Percentiles rank a stretch among this genome's conserved stretches.
Evolutionary conservation across 1,140 invertebrate species (phyloP).

Genomic region (Plutomurus gul): DNA sequence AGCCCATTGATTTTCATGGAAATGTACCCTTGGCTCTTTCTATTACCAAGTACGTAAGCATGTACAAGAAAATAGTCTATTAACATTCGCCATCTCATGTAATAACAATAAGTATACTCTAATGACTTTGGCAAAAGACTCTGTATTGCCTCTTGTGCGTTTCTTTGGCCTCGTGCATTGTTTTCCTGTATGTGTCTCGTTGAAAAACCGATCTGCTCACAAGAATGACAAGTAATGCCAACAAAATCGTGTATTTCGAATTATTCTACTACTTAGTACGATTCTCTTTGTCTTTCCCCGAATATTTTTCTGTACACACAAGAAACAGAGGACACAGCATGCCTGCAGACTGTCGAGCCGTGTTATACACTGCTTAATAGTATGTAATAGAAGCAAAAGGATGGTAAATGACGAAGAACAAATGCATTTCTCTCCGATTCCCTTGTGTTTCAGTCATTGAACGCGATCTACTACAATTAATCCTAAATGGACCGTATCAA

Average conservation of each 20-base stretch:
- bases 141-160: too few species aligned
- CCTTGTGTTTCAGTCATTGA: not conserved
- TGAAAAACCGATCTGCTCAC: not conserved
- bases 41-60: not conserved
- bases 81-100: not conserved
- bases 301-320: too few species aligned
- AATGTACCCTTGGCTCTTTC: not conserved
- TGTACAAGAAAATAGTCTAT: not conserved
- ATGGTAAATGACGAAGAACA: not conserved
- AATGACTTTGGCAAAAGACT: not conserved
- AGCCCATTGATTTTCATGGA: not conserved
- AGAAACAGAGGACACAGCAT: not conserved
- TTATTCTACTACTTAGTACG: too few species aligned
- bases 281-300: too few species aligned
- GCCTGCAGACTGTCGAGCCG: not conserved
- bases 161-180: not conserved
- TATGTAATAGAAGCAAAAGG: too few species aligned
- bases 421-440: not conserved
- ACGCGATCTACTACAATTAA: not conserved
- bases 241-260: not conserved
- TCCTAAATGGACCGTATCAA: slow-evolving; percentile 5
- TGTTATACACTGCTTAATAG: too few species aligned
- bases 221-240: not conserved
- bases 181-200: not conserved
- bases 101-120: not conserved